Evolutionary conservation across 1,140 invertebrate species (phyloP), one percentile per base, ranked within the genome.

Genomic region (Leptonema lineaticorne): DNA sequence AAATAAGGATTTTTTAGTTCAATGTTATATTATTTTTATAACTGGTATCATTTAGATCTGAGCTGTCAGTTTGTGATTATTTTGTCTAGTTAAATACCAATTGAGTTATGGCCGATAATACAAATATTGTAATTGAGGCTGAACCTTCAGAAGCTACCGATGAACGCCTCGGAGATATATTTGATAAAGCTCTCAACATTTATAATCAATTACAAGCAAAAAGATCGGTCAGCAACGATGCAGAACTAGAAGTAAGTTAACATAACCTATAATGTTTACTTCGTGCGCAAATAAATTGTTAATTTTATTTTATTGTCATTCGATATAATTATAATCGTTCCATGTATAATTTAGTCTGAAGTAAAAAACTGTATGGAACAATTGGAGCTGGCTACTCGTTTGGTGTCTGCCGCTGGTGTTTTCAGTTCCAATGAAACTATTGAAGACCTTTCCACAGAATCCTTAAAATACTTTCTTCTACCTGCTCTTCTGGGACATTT

Each of bases 351-450:
- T 53, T 75, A 92, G 90, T 78, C 79, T 37, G 85, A 86, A 70
- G 82, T 94, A 0, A 90, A 85, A 76, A 84, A 83, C 71, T 82
- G 85, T 6, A 93, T 94, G 79, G 78, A 81, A 20, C 84, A 87
- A 30, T 87, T 95, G 65, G 93, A 95, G 82, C 83, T 92, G 74
- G 83, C 87, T 1, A 95, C 93, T 16, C 85, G 83, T 70, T 77
- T 93, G 57, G 92, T 95, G 0, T 94, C 92, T 5, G 69, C 89
- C 37, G 82, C 90, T 0, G 88, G 86, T 48, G 85, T 97, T 78
- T 97, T 97, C 74, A 96, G 93, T 78, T 77, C 78, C 28, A 97
- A 97, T 82, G 96, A 98, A 85, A 83, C 81, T 24, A 83, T 94
- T 45, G 92, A 95, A 59, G 96, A 98, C 82, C 77, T 97, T 9